A percentile compares a stretch with the other conserved stretches of the same genome.
Conservation (phyloP, 53 echinoderm and acorn worm genomes). For the Apostichopus leukothele region DNA sequence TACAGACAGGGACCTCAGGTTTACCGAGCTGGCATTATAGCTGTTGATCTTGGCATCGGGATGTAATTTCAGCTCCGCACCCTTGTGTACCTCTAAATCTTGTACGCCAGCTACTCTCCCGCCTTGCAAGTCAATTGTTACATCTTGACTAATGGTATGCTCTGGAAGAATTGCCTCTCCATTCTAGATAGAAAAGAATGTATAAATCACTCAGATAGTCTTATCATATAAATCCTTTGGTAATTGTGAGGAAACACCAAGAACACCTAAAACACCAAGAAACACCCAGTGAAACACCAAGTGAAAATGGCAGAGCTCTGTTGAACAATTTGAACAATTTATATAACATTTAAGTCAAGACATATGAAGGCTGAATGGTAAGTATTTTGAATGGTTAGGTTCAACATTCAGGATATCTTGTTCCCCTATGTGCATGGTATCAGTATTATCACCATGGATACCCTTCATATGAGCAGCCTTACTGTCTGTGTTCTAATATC, state of each 20-base stretch:
- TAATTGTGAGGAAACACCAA: not conserved
- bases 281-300: not conserved
- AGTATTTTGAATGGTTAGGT: slow-evolving; percentile 49
- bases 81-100: slow-evolving; percentile 64
- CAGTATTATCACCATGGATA: slow-evolving; percentile 67
- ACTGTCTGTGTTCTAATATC: too few species aligned
- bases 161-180: slow-evolving; percentile 64
- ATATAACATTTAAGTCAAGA: too few species aligned
- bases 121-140: slow-evolving; percentile 56
- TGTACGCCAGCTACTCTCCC: slow-evolving; percentile 63
- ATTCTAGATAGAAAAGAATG: slow-evolving; percentile 54
- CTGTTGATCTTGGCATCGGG: slow-evolving; percentile 73
- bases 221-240: too few species aligned
- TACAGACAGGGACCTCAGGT: slow-evolving; percentile 54
- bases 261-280: too few species aligned
- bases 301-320: too few species aligned
- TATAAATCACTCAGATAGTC: too few species aligned
- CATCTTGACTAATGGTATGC: slow-evolving; percentile 67
- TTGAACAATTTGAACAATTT: too few species aligned
- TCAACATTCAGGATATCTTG: slow-evolving; percentile 54
- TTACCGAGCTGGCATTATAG: slow-evolving; percentile 54
- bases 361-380: slow-evolving; percentile 71
- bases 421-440: slow-evolving; percentile 67
- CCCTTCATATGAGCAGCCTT: slow-evolving; percentile 38
- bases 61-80: slow-evolving; percentile 61